A percentile compares a stretch with the other conserved stretches of the same genome.
Conservation (phyloP, 2,888 invertebrate species). For the Leptinotarsa haldemani region DNA sequence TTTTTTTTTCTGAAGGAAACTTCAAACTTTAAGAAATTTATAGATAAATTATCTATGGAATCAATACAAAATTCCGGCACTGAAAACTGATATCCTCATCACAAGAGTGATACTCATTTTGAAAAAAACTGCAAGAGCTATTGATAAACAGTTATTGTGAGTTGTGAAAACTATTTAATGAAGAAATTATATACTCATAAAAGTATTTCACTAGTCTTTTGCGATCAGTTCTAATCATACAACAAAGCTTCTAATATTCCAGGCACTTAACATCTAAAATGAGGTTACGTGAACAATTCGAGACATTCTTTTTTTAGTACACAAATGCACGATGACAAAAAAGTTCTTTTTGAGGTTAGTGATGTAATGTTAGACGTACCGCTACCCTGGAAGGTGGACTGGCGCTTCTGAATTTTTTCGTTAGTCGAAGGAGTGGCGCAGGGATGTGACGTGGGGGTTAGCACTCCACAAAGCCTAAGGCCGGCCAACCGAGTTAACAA, state of each 20-base stretch:
- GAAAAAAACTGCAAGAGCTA: too few relatives aligned
- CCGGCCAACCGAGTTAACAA: slow-evolving; percentile 67
- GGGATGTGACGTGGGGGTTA: slow-evolving; percentile 68
- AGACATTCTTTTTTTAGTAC: slow-evolving; percentile 46
- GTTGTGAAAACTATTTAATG: too few relatives aligned
- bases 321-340: slow-evolving; percentile 51
- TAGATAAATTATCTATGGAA: too few relatives aligned
- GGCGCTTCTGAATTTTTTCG: slow-evolving; percentile 57
- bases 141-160: too few relatives aligned
- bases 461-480: slow-evolving; percentile 79
- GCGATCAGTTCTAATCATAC: neutral
- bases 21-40: too few relatives aligned
- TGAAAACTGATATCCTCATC: too few relatives aligned
- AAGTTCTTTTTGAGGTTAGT: slow-evolving; percentile 56
- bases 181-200: neutral
- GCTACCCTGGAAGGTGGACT: slow-evolving; percentile 62
- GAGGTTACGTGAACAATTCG: slow-evolving; percentile 34
- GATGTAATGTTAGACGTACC: slow-evolving; percentile 65
- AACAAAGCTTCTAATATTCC: slow-evolving; percentile 10
- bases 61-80: too few relatives aligned
- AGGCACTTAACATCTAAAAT: slow-evolving; percentile 26
- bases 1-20: too few relatives aligned
- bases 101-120: too few relatives aligned
- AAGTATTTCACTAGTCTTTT: neutral
- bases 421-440: slow-evolving; percentile 57